Base-by-base conservation (phyloP, 2,113 vertebrate genomes). In the Azemiops feae region DNA sequence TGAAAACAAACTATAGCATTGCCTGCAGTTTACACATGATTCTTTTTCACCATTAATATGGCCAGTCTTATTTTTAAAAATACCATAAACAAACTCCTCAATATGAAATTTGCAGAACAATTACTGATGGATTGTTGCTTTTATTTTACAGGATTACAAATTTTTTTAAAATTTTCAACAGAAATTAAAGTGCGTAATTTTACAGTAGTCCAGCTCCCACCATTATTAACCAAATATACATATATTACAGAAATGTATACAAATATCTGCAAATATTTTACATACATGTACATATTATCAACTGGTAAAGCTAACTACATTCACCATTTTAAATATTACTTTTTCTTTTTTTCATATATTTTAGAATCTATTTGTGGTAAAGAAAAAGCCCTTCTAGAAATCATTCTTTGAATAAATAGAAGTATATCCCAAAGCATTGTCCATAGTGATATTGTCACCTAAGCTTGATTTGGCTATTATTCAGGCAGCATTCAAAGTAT, bases 71-170 rank as follows among this genome's bases (percentile, higher is more conserved):
- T 23, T 30, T 94, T 94, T 50, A 89, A 93, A 92, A 34, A 69
- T 69, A 57, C 55, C 23, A 89, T 69, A 16, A 91, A 25, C 1
- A 93, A 3, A 57, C 7, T 81, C 22, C 47, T 34, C 92, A 58
- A 10, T 90, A 89, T 0, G 22, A 18, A 95, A 95, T 92, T 91
- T 85, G 95, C 25, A 93, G 34, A 34, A 94, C 45, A 45, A 89
- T 58, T 95, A 87, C 50, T 94, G 94, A 97, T 96, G 97, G 97
- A 97, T 97, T 91, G 94, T 96, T 96, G 94, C 55, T 92, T 98
- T 98, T 98, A 98, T 97, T 97, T 98, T 98, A 98, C 96, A 97
- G 95, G 96, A 97, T 81, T 98, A 97, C 96, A 98, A 98, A 98
- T 96, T 95, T 96, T 95, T 96, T 95, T 97, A 96, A 97, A 91